Evolutionary conservation across 2,113 vertebrate genomes (phyloP), one percentile per base, ranked within the genome.

Genomic region (Melierax canorus): DNA sequence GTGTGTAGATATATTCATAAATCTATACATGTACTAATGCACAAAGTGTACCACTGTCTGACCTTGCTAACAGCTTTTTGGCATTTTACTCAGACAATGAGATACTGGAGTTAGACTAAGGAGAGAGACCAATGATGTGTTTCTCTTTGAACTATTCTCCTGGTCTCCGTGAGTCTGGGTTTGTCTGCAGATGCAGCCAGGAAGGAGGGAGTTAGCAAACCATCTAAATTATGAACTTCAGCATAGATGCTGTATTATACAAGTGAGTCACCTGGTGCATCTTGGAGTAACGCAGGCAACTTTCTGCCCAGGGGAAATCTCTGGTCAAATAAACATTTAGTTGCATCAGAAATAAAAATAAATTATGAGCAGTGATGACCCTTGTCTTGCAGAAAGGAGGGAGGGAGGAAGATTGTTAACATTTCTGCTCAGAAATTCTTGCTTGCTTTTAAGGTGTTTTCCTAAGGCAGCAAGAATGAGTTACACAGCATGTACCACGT

Each of bases 401-500:
- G 41, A 66, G 10, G 27, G 36, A 71, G 43, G 45, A 55, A 71
- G 43, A 15, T 38, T 59, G 32, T 71, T 71, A 39, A 43, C 6
- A 7, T 19, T 74, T 75, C 69, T 73, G 51, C 64, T 92, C 77
- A 81, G 73, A 94, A 88, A 56, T 72, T 38, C 38, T 67, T 86
- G 13, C 34, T 76, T 76, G 38, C 12, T 67, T 78, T 77, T 39
- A 41, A 73, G 34, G 9, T 46, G 20, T 38, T 84, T 83, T 80
- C 59, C 73, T 67, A 32, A 87, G 48, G 48, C 80, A 86, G n/a
- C 12, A 68, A 32, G 62, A 72, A 15, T 38, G 30, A 60, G 10
- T 46, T 86, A 45, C 10, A 45, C 10, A 50, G 23, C 22, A 6
- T 6, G 4, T 73, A 19, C n/a, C 30, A 27, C 0, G 0, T 34